Evolutionary conservation across 2,113 vertebrate species (phyloP).

Genomic region (Indri indri): DNA sequence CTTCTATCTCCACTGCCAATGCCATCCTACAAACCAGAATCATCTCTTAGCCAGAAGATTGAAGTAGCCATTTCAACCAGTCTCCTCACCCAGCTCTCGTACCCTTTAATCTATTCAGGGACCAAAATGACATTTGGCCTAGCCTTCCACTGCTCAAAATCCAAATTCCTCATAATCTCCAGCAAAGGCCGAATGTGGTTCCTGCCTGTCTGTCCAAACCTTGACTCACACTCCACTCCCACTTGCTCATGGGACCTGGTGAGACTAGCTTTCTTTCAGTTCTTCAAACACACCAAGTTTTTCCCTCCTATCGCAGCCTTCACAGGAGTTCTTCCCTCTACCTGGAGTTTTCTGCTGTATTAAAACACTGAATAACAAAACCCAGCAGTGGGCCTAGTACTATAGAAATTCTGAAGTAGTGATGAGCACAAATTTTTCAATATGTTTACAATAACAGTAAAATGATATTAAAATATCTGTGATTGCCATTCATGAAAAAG

Average conservation of each 20-base stretch:
- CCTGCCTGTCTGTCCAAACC: neutral
- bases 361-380: neutral
- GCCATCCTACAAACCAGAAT: neutral
- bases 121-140: neutral
- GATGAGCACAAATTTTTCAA: neutral
- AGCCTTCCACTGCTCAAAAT: neutral
- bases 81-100: neutral
- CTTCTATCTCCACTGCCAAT: neutral
- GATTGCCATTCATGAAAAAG: conserved; percentile 1
- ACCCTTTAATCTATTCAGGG: neutral
- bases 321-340: neutral
- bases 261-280: neutral
- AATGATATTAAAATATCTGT: neutral
- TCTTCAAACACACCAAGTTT: neutral
- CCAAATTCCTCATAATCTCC: neutral
- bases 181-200: neutral
- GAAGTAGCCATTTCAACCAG: neutral
- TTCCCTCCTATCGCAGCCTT: neutral
- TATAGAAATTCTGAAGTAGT: neutral
- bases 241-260: neutral
- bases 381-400: neutral
- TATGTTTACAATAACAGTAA: neutral
- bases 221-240: neutral
- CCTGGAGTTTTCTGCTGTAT: neutral
- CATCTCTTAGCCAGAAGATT: neutral